phyloP scores from a whole-genome alignment of 2,888 invertebrate genomes.

The Meliscaeva auricollis region DNA sequence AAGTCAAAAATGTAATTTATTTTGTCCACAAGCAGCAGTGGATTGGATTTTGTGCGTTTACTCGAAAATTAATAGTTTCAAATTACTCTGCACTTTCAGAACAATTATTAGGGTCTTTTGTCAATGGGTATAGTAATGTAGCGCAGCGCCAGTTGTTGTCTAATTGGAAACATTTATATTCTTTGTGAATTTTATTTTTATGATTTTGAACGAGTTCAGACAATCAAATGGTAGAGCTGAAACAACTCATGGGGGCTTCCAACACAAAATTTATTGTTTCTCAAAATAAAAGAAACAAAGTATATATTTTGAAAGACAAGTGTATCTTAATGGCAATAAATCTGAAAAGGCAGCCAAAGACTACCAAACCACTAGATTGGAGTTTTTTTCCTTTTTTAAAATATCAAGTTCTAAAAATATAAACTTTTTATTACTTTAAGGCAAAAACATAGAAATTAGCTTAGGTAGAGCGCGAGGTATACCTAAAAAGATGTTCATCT shows the following conservation, averaged over 20 bases:
- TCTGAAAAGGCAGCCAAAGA: conserved; percentile 17
- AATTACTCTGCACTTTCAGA: conserved; percentile 69
- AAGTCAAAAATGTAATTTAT: conserved; percentile 49
- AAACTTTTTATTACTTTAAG: conserved; percentile 49
- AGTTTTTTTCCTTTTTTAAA: conserved; percentile 29
- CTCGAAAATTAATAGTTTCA: conserved; percentile 67
- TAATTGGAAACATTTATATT: conserved; percentile 55
- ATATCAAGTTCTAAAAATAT: conserved; percentile 37
- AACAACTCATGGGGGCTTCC: conserved; percentile 12
- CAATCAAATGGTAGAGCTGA: conserved; percentile 6
- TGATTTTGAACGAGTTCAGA: not conserved
- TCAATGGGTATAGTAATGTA: conserved; percentile 55
- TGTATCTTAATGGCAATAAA: conserved; percentile 44
- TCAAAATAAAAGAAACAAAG: not conserved
- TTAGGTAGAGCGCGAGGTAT: conserved; percentile 1
- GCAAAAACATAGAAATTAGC: conserved; percentile 12
- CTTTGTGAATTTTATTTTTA: not conserved
- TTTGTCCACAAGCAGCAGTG: conserved; percentile 22
- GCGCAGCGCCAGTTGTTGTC: conserved; percentile 14
- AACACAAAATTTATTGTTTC: conserved; percentile 6
- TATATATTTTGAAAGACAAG: conserved; percentile 16
- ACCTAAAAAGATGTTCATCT: conserved; percentile 30
- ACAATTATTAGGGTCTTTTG: conserved; percentile 69
- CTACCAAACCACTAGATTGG: conserved; percentile 36
- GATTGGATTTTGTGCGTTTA: conserved; percentile 15